A percentile compares a stretch with the other conserved stretches of the same genome.
Evolutionary conservation across 2,888 invertebrate species (phyloP).

Genomic region (Troides helena): DNA sequence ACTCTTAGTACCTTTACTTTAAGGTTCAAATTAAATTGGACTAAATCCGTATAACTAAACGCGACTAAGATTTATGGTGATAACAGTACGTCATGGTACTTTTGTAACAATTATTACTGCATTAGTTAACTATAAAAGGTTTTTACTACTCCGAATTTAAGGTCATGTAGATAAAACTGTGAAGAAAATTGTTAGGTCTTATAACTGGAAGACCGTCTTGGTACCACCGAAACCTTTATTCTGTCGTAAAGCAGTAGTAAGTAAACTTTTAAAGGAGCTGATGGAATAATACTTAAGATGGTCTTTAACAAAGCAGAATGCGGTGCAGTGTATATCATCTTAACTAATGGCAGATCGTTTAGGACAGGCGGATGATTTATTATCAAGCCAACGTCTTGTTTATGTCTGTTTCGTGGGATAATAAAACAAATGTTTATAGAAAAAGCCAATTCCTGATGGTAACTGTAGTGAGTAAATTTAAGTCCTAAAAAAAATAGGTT

Average conservation of each 20-base stretch:
- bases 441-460: background rate
- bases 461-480: background rate
- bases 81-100: constrained; percentile 20
- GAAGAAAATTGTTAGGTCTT: background rate
- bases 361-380: too few species aligned
- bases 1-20: background rate
- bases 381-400: too few species aligned
- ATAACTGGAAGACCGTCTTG: too few species aligned
- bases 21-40: constrained; percentile 5
- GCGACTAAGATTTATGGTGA: constrained; percentile 19
- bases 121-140: background rate
- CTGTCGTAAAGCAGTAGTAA: too few species aligned
- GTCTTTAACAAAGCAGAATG: too few species aligned
- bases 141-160: background rate
- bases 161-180: background rate
- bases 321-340: too few species aligned
- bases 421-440: background rate
- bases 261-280: too few species aligned
- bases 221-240: too few species aligned
- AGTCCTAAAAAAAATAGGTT: too few species aligned
- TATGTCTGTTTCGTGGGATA: background rate
- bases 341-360: too few species aligned
- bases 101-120: constrained; percentile 12
- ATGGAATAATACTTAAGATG: too few species aligned
- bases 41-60: background rate